Conservation (phyloP, 35 echinoderm and acorn worm species). For the Lytechinus pictus region DNA sequence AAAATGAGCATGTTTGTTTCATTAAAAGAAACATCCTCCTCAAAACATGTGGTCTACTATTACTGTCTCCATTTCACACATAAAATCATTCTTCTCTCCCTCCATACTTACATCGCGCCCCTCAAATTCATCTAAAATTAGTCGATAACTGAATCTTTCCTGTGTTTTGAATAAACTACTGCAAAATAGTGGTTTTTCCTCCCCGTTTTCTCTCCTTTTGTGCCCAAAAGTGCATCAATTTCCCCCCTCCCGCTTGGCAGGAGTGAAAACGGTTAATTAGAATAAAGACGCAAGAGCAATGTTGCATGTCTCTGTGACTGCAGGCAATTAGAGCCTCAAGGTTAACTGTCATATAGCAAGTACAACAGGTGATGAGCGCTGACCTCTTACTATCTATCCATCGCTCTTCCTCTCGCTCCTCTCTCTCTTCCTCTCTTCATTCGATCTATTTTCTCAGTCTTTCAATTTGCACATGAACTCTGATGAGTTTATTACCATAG, state of each 20-base stretch:
- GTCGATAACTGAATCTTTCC: slow-evolving; percentile 25
- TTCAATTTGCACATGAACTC: not conserved
- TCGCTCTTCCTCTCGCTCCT: not conserved
- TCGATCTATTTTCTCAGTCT: not conserved
- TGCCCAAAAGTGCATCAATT: slow-evolving; percentile 11
- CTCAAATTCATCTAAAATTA: slow-evolving; percentile 13
- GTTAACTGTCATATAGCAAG: not conserved
- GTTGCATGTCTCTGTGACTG: not conserved
- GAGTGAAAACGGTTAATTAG: not conserved
- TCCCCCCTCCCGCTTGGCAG: not conserved
- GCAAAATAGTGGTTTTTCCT: not conserved
- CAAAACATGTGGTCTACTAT: not conserved
- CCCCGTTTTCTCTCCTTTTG: slow-evolving; percentile 4
- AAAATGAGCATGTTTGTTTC: not conserved
- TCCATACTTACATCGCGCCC: not conserved
- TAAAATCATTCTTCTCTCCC: not conserved
- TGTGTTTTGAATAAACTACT: slow-evolving; percentile 15
- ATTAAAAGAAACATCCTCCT: not conserved
- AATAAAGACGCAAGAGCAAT: not conserved
- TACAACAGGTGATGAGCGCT: slow-evolving; percentile 4
- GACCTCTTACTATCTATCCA: not conserved
- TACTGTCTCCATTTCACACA: not conserved
- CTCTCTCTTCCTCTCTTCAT: not conserved
- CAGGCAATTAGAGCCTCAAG: not conserved
- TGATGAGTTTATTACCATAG: not conserved